Evolutionary conservation across 2,888 invertebrate genomes (phyloP).

Genomic region (Rapana venosa): DNA sequence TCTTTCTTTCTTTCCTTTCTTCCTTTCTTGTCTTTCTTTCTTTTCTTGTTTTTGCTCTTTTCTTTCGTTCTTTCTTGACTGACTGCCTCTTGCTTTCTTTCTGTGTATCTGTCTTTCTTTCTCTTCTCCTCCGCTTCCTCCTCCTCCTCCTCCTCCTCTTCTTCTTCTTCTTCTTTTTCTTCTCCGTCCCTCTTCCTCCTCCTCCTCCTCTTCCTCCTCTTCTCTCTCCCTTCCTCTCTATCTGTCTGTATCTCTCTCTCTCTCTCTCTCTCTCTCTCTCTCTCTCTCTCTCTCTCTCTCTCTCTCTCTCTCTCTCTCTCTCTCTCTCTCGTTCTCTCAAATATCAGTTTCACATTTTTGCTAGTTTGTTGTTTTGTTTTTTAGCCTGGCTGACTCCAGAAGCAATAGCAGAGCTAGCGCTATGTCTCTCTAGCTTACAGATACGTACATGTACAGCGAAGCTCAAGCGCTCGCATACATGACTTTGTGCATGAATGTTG

Average conservation of each 20-base stretch:
- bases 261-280: constrained; percentile 24
- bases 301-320: constrained; percentile 1
- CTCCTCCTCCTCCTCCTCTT: no score
- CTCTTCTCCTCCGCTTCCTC: no score
- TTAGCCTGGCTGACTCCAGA: no score
- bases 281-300: constrained; percentile 12
- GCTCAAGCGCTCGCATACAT: background rate
- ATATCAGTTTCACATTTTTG: no score
- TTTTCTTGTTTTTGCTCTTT: background rate
- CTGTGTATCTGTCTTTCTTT: no score
- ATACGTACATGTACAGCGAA: no score
- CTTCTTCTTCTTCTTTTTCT: background rate
- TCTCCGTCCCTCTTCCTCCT: background rate
- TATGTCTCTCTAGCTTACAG: no score
- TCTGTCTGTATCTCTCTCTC: background rate
- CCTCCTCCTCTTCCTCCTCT: background rate
- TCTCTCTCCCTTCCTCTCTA: background rate
- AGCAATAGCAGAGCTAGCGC: no score
- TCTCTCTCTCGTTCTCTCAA: background rate
- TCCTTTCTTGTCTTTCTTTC: background rate
- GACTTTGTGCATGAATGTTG: background rate
- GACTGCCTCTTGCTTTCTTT: background rate
- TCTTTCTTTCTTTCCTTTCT: background rate
- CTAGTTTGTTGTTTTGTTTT: no score
- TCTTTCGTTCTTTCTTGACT: background rate